phyloP scores from a whole-genome alignment of 2,888 invertebrate genomes.

The Allygus modestus region DNA sequence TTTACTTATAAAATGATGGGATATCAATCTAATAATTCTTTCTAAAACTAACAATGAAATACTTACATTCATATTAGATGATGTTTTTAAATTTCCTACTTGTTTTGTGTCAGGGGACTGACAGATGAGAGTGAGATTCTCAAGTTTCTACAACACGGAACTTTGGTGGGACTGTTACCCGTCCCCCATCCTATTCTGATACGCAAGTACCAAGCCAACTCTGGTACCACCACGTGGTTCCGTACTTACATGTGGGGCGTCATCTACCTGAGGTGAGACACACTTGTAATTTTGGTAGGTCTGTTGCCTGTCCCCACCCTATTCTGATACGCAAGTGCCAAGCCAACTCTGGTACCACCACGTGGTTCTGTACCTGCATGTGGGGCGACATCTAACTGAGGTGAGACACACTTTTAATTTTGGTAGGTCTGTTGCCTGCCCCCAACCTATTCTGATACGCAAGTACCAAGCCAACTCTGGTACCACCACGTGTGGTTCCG shows the following conservation, averaged over 20 bases:
- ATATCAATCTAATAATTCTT: too few relatives aligned
- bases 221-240: conserved; percentile 99
- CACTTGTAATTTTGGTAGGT: conserved; percentile 90
- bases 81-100: not conserved
- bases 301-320: conserved; percentile 99
- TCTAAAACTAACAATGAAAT: too few relatives aligned
- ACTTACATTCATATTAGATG: too few relatives aligned
- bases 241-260: conserved; percentile 99
- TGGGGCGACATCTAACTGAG: conserved; percentile 99
- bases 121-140: conserved; percentile 99
- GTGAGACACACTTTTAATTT: conserved; percentile 82
- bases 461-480: conserved; percentile 99
- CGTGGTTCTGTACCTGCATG: conserved; percentile 99
- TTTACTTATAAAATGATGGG: too few relatives aligned
- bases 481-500: conserved; percentile 99
- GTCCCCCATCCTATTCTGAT: conserved; percentile 99
- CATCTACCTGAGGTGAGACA: conserved; percentile 91
- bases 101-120: conserved; percentile 83
- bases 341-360: conserved; percentile 98
- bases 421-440: conserved; percentile 99
- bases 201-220: conserved; percentile 99
- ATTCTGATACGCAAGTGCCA: conserved; percentile 99
- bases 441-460: conserved; percentile 98
- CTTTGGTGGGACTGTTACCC: conserved; percentile 96
- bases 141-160: conserved; percentile 99